Percentiles rank a stretch among this genome's conserved stretches.
Conservation (phyloP, 2,888 invertebrate genomes). For the Marronus borbonicus region DNA sequence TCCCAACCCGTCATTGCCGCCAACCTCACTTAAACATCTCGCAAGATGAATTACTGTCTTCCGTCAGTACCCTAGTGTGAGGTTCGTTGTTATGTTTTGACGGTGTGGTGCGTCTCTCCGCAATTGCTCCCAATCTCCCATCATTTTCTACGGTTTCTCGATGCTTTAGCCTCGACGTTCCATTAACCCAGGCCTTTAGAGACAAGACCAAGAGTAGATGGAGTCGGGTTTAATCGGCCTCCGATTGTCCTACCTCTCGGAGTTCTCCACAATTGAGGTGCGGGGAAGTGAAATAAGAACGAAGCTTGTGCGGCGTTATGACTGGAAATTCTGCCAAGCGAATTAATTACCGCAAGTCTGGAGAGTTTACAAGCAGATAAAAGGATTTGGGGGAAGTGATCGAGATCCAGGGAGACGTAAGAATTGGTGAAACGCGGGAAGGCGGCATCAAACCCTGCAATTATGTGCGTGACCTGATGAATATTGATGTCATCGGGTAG, state of each 20-base stretch:
- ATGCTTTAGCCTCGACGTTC: neutral
- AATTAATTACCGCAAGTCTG: slow-evolving; percentile 9
- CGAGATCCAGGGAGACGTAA: neutral
- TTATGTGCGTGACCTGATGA: neutral
- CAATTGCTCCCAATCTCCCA: neutral
- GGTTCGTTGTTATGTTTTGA: slow-evolving; percentile 4
- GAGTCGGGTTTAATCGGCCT: slow-evolving; percentile 21
- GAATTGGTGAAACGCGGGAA: neutral
- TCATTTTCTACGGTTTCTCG: neutral
- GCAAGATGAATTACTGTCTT: slow-evolving; percentile 35
- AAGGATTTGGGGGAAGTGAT: neutral
- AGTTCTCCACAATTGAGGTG: neutral
- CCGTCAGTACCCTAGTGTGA: neutral
- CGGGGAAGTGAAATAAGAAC: neutral
- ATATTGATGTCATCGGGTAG: neutral
- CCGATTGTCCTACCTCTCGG: slow-evolving; percentile 9
- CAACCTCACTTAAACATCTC: slow-evolving; percentile 14
- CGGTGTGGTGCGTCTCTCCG: neutral
- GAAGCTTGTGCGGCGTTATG: neutral
- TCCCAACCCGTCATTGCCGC: neutral
- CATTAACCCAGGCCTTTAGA: slow-evolving; percentile 18
- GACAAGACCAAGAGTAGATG: slow-evolving; percentile 10
- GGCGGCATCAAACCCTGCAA: neutral
- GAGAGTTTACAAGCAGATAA: neutral
- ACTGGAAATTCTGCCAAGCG: neutral